Base-by-base conservation (phyloP, 2,888 invertebrate genomes). In the Gari tellinella region DNA sequence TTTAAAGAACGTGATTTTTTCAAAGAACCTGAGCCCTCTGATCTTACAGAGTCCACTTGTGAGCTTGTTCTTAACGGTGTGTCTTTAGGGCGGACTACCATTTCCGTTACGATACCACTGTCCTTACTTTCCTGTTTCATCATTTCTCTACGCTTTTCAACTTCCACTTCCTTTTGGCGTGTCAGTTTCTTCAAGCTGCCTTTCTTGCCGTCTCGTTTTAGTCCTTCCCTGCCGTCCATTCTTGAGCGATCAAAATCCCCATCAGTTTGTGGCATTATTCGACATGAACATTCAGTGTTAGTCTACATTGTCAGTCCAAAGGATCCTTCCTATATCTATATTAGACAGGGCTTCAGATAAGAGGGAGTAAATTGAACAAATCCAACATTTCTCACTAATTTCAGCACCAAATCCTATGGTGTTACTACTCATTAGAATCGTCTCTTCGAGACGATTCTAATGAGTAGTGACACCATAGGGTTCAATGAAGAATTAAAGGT, bases 101-200 rank as follows among this genome's bases (percentile, higher is more conserved):
- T 83, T 67, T 83, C 83, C 17, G 83, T 83, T 10, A 83, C 81
- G 37, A 83, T 83, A 12, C 83, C 83, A 63, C 83, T 83, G 52
- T 83, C 83, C 41, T 83, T 83, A 26, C 81, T 81, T 46, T 83
- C 83, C 48, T 83, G 83, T 69, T 83, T 83, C 23, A 80, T 61
- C 72, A 83, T 80, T 66, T 83, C 81, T 14, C 75, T 57, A n/a
- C 78, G 78, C 53, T 77, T 73, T 31, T 79, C 72, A 12, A 45
- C 55, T 43, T 83, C 80, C n/a, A 81, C 62, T 10, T 69, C 64
- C 5, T 67, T 51, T 51, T 83, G 80, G 46, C 72, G 48, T 17
- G 73, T 69, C 12, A 77, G 56, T 49, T 74, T 75, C 48, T 73
- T 76, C 25, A 65, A 55, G 40, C 72, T 68, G n/a, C 53, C 64